Percentiles rank a stretch among this genome's conserved stretches.
These are phyloP conservation scores for Drosophila insularis DNA, from an alignment of 1,140 invertebrate species.

Conservation along the genomic window DNA sequence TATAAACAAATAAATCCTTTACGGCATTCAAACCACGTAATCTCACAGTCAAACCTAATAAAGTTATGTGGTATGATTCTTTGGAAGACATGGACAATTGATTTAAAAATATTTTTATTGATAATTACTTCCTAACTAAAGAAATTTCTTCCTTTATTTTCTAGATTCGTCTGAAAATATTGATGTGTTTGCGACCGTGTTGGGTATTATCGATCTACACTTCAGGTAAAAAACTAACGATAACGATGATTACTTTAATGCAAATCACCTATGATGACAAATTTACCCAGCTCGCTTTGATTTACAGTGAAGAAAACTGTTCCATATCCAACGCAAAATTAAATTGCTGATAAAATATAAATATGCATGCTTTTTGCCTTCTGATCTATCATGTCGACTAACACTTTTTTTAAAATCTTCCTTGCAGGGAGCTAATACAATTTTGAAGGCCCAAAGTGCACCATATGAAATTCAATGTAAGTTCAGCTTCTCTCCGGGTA, in stretches of 20 bases:
- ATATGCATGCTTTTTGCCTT: background rate
- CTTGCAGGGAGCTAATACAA: background rate
- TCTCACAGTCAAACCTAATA: no score
- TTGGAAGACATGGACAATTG: no score
- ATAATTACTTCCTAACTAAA: background rate
- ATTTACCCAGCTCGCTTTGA: constrained; percentile 77
- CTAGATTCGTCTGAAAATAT: background rate
- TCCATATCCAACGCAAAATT: constrained; percentile 64
- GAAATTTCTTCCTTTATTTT: background rate
- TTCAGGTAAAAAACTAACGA: background rate
- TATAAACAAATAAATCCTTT: no score
- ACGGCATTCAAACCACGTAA: no score
- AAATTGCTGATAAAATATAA: constrained; percentile 31
- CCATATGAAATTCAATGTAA: no score
- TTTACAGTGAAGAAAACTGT: constrained; percentile 65
- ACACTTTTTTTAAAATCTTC: background rate
- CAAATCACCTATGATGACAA: constrained; percentile 48
- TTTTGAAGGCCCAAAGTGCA: no score
- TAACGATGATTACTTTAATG: no score
- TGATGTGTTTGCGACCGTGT: background rate
- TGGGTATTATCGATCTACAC: no score
- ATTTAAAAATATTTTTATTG: constrained; percentile 13
- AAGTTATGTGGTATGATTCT: no score
- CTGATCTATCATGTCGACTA: background rate
- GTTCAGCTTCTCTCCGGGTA: no score